Percentiles rank a stretch among this genome's conserved stretches.
phyloP scores from a whole-genome alignment of 2,113 vertebrate species.

The Thamnaconus septentrionalis region DNA sequence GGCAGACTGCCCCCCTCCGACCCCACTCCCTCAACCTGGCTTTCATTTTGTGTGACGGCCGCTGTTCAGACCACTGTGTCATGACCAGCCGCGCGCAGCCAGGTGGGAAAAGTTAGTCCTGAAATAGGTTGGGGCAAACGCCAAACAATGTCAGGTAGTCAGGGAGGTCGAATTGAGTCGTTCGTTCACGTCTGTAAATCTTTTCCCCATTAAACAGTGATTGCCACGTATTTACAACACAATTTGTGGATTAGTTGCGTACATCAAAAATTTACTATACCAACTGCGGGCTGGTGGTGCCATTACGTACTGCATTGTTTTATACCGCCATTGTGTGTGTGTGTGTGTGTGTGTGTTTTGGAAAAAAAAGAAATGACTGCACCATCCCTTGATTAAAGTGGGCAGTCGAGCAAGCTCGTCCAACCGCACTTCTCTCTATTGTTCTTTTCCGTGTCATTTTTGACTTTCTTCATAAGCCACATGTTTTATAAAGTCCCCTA shows the following conservation, averaged over 20 bases:
- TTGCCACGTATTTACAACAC: too few species aligned
- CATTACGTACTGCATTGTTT: too few species aligned
- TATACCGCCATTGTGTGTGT: too few species aligned
- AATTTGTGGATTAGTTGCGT: too few species aligned
- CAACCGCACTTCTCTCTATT: background rate
- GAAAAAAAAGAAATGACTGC: too few species aligned
- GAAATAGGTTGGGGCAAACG: constrained; percentile 27
- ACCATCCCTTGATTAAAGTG: background rate
- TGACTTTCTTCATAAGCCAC: background rate
- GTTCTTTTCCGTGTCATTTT: background rate
- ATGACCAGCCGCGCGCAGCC: constrained; percentile 16
- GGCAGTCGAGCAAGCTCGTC: background rate
- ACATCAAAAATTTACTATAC: too few species aligned
- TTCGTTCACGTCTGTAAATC: constrained; percentile 57
- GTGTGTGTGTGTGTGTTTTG: too few species aligned
- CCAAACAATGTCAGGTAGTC: too few species aligned
- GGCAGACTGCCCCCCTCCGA: background rate
- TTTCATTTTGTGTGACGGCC: constrained; percentile 55
- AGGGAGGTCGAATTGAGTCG: constrained; percentile 59
- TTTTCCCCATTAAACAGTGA: constrained; percentile 7
- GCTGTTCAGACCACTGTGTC: constrained; percentile 30
- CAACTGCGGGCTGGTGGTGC: too few species aligned
- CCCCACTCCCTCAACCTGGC: constrained; percentile 40
- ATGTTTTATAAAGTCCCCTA: background rate
- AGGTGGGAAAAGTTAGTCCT: background rate